Evolutionary conservation across 1,140 invertebrate genomes (phyloP), one percentile per base, ranked within the genome.

Genomic region (Sminthurinus signatus): DNA sequence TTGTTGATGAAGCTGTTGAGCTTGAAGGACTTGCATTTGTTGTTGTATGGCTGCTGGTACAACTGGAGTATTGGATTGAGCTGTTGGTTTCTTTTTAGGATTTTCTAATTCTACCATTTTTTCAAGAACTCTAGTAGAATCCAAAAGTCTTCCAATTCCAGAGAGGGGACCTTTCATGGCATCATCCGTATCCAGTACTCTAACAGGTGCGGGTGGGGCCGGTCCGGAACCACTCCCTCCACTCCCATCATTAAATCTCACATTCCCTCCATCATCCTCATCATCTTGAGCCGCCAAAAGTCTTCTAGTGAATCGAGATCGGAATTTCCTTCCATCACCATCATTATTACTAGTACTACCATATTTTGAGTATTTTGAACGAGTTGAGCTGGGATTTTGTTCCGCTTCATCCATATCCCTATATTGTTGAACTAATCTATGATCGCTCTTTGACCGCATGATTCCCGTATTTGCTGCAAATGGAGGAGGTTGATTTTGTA

Each of bases 361-460:
- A 64, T 74, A 71, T 59, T 68, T 60, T 44, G 50, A 52, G 50
- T 52, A 52, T 52, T 52, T 52, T 52, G 50, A 52, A 27, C 23
- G 51, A n/a, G 29, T 10, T 29, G n/a, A 14, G 4, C 2, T 8
- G 2, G 61, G 27, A 36, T 36, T 36, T 36, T 36, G 32, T 19
- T 69, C 70, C 2, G 62, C 51, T n/a, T 64, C 62, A 27, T 62
- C 58, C 76, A 90, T 87, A 73, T 90, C 87, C 28, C 91, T 81
- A 77, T 90, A 93, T 73, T 94, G 91, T 0, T 88, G 84, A 14
- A 92, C 91, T 46, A 96, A 77, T 29, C 93, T 82, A 77, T 95
- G 93, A 74, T 96, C 93, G 75, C 90, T 93, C 77, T 96, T 95
- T 63, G 90, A 93, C 68, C 92, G 82, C 85, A 93, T 93, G 25